Evolutionary conservation across 2,888 invertebrate genomes (phyloP).

Genomic region (Trypoxylon attenuatum): DNA sequence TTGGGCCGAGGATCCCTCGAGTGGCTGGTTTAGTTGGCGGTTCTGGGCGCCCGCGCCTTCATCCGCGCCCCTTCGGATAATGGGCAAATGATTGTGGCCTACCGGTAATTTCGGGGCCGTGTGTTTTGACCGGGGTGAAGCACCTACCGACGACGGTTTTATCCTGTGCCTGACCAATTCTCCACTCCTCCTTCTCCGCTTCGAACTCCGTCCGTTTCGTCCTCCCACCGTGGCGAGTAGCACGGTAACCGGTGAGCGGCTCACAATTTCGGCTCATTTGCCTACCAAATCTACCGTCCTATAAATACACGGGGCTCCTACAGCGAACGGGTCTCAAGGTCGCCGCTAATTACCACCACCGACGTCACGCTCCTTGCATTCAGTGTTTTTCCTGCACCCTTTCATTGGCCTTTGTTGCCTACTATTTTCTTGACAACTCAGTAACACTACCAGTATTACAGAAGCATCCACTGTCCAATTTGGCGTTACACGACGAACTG

Average conservation of each 20-base stretch:
- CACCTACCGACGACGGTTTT: constrained; percentile 1
- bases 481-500: too few relatives aligned
- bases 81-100: constrained; percentile 57
- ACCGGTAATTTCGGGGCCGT: constrained; percentile 49
- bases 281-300: constrained; percentile 57
- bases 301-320: constrained; percentile 51
- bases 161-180: constrained; percentile 23
- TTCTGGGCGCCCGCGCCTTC: constrained; percentile 17
- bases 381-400: constrained; percentile 25
- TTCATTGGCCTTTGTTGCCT: too few relatives aligned
- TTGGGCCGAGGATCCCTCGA: constrained; percentile 33
- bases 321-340: constrained; percentile 54
- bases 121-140: constrained; percentile 27
- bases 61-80: constrained; percentile 39
- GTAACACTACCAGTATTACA: too few relatives aligned
- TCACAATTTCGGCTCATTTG: constrained; percentile 63
- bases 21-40: constrained; percentile 42
- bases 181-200: neutral
- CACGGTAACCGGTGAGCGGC: constrained; percentile 24
- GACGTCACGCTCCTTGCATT: constrained; percentile 34
- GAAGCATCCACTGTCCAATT: too few relatives aligned
- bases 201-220: constrained; percentile 6
- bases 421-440: too few relatives aligned
- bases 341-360: constrained; percentile 48
- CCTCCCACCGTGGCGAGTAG: constrained; percentile 6